These are phyloP conservation scores for Brachionus paranguensis DNA, from an alignment of 1,140 invertebrate genomes.

Conservation along the genomic window DNA sequence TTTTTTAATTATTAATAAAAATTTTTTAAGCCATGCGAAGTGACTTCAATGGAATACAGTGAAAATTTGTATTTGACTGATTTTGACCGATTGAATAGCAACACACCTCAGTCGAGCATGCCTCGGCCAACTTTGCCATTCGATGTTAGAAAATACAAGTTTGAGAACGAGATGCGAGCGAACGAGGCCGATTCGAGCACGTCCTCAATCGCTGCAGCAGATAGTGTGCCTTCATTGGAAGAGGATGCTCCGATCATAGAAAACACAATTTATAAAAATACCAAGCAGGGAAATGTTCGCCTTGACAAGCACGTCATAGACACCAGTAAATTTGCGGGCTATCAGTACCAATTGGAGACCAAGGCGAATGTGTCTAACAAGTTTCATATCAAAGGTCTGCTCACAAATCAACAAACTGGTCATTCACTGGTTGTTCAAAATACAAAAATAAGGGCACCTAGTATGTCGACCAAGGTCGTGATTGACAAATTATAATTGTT, in stretches of 20 bases:
- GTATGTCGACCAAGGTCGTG: not conserved
- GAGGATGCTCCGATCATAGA: not conserved
- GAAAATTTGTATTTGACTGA: constrained; percentile 31
- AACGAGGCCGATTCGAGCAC: not conserved
- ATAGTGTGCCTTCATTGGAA: constrained; percentile 5
- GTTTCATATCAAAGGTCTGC: constrained; percentile 9
- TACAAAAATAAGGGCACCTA: constrained; percentile 13
- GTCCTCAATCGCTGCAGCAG: not conserved
- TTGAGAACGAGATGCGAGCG: not conserved
- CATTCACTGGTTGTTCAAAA: constrained; percentile 17
- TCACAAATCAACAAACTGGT: constrained; percentile 29
- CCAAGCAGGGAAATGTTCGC: constrained; percentile 7
- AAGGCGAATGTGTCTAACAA: constrained; percentile 8
- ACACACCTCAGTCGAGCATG: not conserved
- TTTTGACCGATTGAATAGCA: constrained; percentile 4
- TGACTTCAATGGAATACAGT: constrained; percentile 23
- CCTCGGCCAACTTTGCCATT: not conserved
- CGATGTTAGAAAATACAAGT: not conserved
- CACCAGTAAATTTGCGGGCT: constrained; percentile 32
- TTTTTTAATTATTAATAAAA: too few species aligned
- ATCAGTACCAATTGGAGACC: constrained; percentile 22
- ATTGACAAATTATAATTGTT: constrained; percentile 16
- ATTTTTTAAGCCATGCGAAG: not conserved
- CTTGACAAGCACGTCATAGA: constrained; percentile 34
- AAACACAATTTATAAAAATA: not conserved